These are phyloP conservation scores for Orgyia antiqua DNA, from an alignment of 2,888 invertebrate species.

Conservation along the genomic window DNA sequence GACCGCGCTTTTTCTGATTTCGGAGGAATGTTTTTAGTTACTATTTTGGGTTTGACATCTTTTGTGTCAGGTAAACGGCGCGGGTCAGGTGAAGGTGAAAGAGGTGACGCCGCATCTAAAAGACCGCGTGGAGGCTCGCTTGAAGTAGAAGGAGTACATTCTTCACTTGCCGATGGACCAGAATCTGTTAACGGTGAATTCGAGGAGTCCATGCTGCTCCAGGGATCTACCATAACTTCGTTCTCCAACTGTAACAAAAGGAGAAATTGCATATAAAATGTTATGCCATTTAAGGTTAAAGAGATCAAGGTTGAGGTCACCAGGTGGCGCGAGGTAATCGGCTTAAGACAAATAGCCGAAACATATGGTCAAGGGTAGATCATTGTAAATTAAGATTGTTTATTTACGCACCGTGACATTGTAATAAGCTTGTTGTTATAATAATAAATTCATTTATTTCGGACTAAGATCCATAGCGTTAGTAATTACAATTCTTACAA, in stretches of 20 bases:
- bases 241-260: conserved; percentile 76
- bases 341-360: conserved; percentile 42
- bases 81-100: conserved; percentile 44
- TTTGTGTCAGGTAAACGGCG: conserved; percentile 56
- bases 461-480: too few species aligned
- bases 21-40: conserved; percentile 34
- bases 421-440: too few species aligned
- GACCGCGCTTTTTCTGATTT: conserved; percentile 64
- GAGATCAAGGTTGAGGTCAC: conserved; percentile 40
- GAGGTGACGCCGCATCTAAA: conserved; percentile 43
- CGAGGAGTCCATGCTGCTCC: conserved; percentile 77
- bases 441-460: too few species aligned
- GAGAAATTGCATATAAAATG: conserved; percentile 25
- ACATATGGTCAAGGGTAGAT: conserved; percentile 52
- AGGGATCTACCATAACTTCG: conserved; percentile 76
- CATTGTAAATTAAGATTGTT: conserved; percentile 29
- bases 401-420: too few species aligned
- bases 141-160: conserved; percentile 69
- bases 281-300: conserved; percentile 30
- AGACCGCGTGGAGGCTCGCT: conserved; percentile 53
- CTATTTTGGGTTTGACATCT: conserved; percentile 45
- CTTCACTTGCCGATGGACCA: conserved; percentile 72
- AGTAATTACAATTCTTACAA: too few species aligned
- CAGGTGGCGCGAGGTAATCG: conserved; percentile 37
- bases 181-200: conserved; percentile 75